Evolutionary conservation across 2,888 invertebrate species (phyloP).

Genomic region (Julus scandinavius): DNA sequence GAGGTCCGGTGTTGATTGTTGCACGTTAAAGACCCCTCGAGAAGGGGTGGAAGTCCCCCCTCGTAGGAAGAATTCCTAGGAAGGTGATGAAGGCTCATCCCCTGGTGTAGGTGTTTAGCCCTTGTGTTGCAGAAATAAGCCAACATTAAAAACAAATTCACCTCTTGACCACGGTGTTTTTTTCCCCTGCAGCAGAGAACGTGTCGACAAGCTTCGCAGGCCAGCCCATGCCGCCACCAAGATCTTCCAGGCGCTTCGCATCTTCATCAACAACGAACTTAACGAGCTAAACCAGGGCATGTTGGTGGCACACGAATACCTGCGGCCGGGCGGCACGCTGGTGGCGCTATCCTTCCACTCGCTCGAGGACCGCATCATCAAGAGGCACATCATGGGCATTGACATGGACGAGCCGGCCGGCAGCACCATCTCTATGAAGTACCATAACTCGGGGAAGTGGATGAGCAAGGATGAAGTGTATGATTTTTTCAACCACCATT

Average conservation of each 20-base stretch:
- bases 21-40: too few species aligned
- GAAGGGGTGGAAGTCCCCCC: too few species aligned
- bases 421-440: conserved; percentile 77
- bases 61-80: too few species aligned
- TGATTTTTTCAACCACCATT: conserved; percentile 73
- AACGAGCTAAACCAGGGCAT: conserved; percentile 94
- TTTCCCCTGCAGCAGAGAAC: conserved; percentile 63
- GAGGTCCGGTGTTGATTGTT: too few species aligned
- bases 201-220: conserved; percentile 79
- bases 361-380: conserved; percentile 91
- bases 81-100: too few species aligned
- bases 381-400: conserved; percentile 85
- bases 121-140: too few species aligned
- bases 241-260: conserved; percentile 91
- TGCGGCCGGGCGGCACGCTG: conserved; percentile 82
- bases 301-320: conserved; percentile 77
- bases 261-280: conserved; percentile 95
- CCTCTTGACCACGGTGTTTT: background rate
- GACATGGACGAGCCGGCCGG: conserved; percentile 77
- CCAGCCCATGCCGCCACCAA: conserved; percentile 87
- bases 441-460: conserved; percentile 73
- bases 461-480: conserved; percentile 74
- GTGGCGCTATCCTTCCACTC: conserved; percentile 92
- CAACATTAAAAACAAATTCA: background rate
- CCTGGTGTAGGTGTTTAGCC: too few species aligned